A percentile compares a stretch with the other conserved stretches of the same genome.
Conservation (phyloP, 35 echinoderm and acorn worm genomes). For the Lytechinus pictus region DNA sequence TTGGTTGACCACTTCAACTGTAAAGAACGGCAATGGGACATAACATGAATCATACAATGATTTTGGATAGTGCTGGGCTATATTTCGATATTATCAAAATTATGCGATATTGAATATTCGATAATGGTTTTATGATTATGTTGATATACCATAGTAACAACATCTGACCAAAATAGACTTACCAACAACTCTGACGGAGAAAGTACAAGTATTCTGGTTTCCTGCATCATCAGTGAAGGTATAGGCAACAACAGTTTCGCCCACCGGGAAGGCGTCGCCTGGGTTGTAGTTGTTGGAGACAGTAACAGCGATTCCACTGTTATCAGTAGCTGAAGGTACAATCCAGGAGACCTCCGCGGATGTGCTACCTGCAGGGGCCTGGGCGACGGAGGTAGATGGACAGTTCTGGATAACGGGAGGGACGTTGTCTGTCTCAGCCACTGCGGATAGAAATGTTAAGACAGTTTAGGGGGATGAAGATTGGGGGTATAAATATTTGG, state of each 20-base stretch:
- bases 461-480: neutral
- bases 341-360: constrained; percentile 49
- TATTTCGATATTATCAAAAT: no score
- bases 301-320: neutral
- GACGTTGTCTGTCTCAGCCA: constrained; percentile 42
- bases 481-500: no score
- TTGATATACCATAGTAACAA: no score
- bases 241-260: constrained; percentile 17
- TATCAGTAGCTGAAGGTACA: constrained; percentile 70
- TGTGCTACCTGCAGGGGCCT: constrained; percentile 22
- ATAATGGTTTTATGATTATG: no score
- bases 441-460: neutral
- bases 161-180: neutral
- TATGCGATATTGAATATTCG: no score
- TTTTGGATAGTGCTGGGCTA: no score
- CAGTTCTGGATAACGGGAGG: constrained; percentile 67
- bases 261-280: constrained; percentile 20
- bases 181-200: constrained; percentile 20
- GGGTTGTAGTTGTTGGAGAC: constrained; percentile 43
- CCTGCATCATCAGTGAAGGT: constrained; percentile 27
- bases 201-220: constrained; percentile 35
- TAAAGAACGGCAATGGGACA: neutral
- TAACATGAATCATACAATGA: no score
- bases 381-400: neutral
- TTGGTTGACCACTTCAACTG: constrained; percentile 32